Base-by-base conservation (phyloP, 2,113 vertebrate genomes). In the Oryzias javanicus region DNA sequence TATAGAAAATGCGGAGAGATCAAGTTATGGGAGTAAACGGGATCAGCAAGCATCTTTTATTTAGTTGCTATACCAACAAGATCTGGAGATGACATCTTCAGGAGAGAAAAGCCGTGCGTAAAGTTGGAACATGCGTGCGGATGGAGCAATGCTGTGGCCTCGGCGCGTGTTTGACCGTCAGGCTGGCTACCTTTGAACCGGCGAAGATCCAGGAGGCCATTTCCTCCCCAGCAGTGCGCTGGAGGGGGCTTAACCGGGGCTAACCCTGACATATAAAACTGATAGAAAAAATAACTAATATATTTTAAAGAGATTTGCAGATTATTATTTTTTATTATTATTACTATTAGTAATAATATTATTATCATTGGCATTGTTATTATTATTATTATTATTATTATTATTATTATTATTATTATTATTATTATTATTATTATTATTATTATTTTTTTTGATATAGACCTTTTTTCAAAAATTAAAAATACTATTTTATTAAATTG, bases 11-110 rank as follows among this genome's bases (percentile, higher is more conserved):
- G 64, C 73, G 72, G 87, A 78, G 82, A 90, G 89, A 89, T 77
- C 29, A 72, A 84, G 77, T 86, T 86, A 79, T 71, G 55, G 20
- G 70, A 74, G 65, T 85, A 79, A 84, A 66, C 66, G 62, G 58
- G 62, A 81, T 81, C 81, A 90, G 86, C 88, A 84, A 82, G 82
- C 82, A 55, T 70, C 64, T 72, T 80, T 83, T 74, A 72, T 79
- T 68, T 56, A 48, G 87, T 91, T 90, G 82, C 83, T 86, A 91
- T 86, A 83, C 86, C 82, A 89, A 88, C 80, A 64, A 72, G 53
- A 42, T 47, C 55, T 67, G 65, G 66, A 76, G 82, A 86, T 72
- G 73, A 67, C 49, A 87, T 72, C 69, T 68, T 63, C 81, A 68
- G 64, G 70, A 63, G 71, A 64, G 75, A 4, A 55, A 74, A 83